phyloP scores from a whole-genome alignment of 2,113 vertebrate genomes.

The Laticauda laticaudata region DNA sequence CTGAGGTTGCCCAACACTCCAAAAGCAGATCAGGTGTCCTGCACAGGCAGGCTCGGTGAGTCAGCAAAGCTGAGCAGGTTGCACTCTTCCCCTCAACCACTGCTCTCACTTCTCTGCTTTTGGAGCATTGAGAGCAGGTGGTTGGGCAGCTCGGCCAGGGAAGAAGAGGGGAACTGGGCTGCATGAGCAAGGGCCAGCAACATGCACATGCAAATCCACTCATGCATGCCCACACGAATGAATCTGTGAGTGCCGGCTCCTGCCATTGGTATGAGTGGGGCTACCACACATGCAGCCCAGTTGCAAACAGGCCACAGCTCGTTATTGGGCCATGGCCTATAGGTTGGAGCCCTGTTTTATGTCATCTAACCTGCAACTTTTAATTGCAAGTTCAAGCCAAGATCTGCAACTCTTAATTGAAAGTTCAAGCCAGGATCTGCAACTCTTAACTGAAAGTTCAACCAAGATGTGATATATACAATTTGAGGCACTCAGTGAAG shows the following conservation, averaged over 20 bases:
- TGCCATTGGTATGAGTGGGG: not conserved
- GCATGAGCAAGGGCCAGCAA: not conserved
- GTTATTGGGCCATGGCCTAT: not conserved
- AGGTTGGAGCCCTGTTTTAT: not conserved
- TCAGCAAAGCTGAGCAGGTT: not conserved
- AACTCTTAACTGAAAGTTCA: not conserved
- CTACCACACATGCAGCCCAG: not conserved
- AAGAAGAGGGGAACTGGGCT: not conserved
- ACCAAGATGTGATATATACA: not conserved
- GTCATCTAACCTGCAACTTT: not conserved
- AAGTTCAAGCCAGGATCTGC: not conserved
- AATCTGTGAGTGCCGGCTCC: not conserved
- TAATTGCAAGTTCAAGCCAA: not conserved
- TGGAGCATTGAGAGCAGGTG: not conserved
- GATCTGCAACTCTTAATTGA: not conserved
- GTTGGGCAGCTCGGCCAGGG: not conserved
- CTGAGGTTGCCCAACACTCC: not conserved
- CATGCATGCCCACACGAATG: rapidly evolving
- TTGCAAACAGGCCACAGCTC: not conserved
- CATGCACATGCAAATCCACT: not conserved
- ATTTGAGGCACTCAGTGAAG: not conserved
- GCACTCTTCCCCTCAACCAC: not conserved
- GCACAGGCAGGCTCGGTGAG: not conserved
- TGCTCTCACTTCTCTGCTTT: not conserved
- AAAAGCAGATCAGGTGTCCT: not conserved